Base-by-base conservation (phyloP, 2,113 vertebrate genomes). In the Cheirogaleus medius region DNA sequence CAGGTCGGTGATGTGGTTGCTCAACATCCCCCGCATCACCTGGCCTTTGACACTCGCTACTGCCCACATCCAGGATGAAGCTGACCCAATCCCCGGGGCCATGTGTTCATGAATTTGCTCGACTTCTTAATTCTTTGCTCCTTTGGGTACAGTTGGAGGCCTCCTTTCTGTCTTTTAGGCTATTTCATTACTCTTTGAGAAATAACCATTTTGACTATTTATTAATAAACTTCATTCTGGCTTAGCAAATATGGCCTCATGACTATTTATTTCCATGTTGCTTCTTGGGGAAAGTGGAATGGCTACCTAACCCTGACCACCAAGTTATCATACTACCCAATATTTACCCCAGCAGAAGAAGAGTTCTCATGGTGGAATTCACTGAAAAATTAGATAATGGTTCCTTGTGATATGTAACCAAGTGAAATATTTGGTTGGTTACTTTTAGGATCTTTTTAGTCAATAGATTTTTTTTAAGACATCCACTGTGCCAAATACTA, bases 181-280 rank as follows among this genome's bases (percentile, higher is more conserved):
- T 47, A 39, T 66, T 39, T 76, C 34, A 54, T 58, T 90, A 71
- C 64, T 94, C 83, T 89, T 86, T 69, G 91, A 93, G 66, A 96
- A 88, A 95, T 68, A 74, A 64, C 23, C 44, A 5, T 74, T 74
- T 90, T 74, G 83, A 91, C 64, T 49, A 7, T 56, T 66, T 49
- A 11, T 69, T 76, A 98, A 98, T 98, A 98, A 98, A 98, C 69
- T 94, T 91, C 60, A 93, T 93, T 97, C 96, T 97, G 95, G 58
- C 89, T 97, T 97, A 97, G 97, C 96, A 98, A 84, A 69, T 54
- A 32, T 0, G 5, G 47, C 32, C 39, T 83, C 78, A n/a, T 91
- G 91, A 44, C 37, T 34, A 68, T 80, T 94, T 64, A 13, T 77
- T 95, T 82, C 20, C 54, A 13, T 78, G 5, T 95, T 93, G 68